Base-by-base conservation (phyloP, 2,113 vertebrate species). In the Cisticola juncidis region DNA sequence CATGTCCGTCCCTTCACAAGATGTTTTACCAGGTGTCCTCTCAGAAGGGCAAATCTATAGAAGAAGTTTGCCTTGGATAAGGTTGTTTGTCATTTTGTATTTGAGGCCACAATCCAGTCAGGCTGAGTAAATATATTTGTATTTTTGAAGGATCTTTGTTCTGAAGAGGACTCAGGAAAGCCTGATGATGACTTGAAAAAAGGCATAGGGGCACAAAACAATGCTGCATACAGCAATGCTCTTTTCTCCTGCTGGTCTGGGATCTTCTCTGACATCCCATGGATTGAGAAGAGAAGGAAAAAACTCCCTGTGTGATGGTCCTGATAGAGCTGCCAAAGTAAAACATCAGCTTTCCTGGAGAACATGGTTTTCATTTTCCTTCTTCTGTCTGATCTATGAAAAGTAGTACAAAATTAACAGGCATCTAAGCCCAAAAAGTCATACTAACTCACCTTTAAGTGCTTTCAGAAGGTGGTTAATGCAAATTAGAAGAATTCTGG, bases 21-120 rank as follows among this genome's bases (percentile, higher is more conserved):
- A 73, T 88, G 42, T 73, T 90, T 90, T 86, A 72, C 65, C 72
- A 88, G 69, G 77, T 93, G 57, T 90, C 87, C 78, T 82, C 74
- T 85, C 20, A 11, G 87, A 92, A 91, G 85, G 78, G 50, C 54
- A 81, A 33, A 38, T 77, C 90, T 73, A 0, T 6, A 51, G 82
- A 73, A 86, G 42, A 77, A 50, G 83, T 83, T 80, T 88, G 29
- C 76, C 8, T 81, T 45, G 47, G 35, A 73, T 86, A 50, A 77
- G 21, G 33, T 70, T 92, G 81, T 77, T 86, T 86, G 62, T 93
- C 74, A 44, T 62, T 88, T 94, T 69, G 22, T 77, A 21, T 86
- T 92, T 54, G 62, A 86, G 44, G 42, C 70, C 7, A 1, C 38
- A 14, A 2, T 42, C 16, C 50, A 65, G 92, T 72, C 50, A 44